These are phyloP conservation scores for Malthinus seriepunctatus DNA, from an alignment of 2,888 invertebrate genomes.

Conservation along the genomic window DNA sequence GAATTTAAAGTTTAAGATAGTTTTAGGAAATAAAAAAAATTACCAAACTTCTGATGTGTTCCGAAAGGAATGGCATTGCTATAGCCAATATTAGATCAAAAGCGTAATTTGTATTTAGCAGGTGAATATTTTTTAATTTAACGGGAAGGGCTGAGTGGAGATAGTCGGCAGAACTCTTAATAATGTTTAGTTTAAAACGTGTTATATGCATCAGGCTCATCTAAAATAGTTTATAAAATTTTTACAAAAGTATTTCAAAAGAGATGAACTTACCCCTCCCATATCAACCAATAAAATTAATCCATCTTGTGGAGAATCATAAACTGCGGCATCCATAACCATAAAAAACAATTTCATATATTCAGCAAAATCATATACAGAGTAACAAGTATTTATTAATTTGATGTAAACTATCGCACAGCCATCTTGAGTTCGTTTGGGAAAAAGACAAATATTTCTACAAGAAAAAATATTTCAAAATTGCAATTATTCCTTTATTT, in stretches of 20 bases:
- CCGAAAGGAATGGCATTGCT: slow-evolving; percentile 47
- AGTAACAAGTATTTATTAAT: slow-evolving; percentile 60
- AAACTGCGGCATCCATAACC: slow-evolving; percentile 57
- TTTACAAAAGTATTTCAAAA: no score
- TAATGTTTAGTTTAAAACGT: slow-evolving; percentile 35
- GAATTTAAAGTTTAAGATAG: not conserved
- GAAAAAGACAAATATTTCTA: slow-evolving; percentile 55
- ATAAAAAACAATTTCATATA: slow-evolving; percentile 59
- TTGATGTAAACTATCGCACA: slow-evolving; percentile 66
- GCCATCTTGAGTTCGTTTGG: slow-evolving; percentile 62
- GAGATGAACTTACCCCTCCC: slow-evolving; percentile 60
- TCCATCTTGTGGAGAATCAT: slow-evolving; percentile 63
- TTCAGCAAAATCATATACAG: slow-evolving; percentile 62
- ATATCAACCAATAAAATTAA: slow-evolving; percentile 71
- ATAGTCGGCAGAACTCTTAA: slow-evolving; percentile 40
- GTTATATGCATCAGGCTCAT: slow-evolving; percentile 42
- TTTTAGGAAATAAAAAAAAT: slow-evolving; percentile 10
- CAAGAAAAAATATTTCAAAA: no score
- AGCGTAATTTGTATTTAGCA: slow-evolving; percentile 50
- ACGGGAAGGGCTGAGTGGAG: slow-evolving; percentile 50
- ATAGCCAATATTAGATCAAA: slow-evolving; percentile 50
- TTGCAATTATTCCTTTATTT: no score
- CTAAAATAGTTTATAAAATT: no score
- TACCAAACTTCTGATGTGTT: slow-evolving; percentile 29
- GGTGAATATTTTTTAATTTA: slow-evolving; percentile 48